phyloP scores from a whole-genome alignment of 2,797 vertebrate genomes.

The Anguilla obscura region DNA sequence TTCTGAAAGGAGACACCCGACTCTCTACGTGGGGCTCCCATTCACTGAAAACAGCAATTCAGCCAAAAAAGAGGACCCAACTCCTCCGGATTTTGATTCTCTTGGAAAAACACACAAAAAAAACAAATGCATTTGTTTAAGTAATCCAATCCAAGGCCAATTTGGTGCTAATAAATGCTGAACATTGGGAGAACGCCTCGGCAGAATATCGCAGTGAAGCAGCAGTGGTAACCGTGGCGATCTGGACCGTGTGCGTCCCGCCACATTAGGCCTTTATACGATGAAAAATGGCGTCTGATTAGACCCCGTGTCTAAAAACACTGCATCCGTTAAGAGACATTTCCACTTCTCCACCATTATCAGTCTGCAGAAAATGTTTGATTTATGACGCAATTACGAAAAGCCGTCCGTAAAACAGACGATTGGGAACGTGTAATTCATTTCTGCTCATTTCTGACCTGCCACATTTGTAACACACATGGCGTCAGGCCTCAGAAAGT shows the following conservation, averaged over 20 bases:
- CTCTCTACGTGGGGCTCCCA: not conserved
- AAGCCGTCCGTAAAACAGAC: slow-evolving; percentile 2
- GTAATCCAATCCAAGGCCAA: not conserved
- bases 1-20: not conserved
- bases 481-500: not conserved
- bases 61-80: not conserved
- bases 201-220: not conserved
- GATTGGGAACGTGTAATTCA: not conserved
- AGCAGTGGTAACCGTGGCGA: no score
- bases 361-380: slow-evolving; percentile 18
- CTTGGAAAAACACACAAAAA: not conserved
- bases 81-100: not conserved
- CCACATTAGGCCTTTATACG: not conserved
- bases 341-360: not conserved
- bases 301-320: not conserved
- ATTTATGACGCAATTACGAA: slow-evolving; percentile 19
- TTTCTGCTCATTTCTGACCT: not conserved
- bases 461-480: not conserved
- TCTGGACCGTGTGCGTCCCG: no score
- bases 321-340: not conserved
- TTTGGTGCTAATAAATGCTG: not conserved
- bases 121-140: not conserved
- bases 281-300: slow-evolving; percentile 23
- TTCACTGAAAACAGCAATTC: not conserved
- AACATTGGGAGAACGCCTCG: not conserved